Conservation (phyloP, 2,888 invertebrate genomes). For the Diogma glabrata region DNA sequence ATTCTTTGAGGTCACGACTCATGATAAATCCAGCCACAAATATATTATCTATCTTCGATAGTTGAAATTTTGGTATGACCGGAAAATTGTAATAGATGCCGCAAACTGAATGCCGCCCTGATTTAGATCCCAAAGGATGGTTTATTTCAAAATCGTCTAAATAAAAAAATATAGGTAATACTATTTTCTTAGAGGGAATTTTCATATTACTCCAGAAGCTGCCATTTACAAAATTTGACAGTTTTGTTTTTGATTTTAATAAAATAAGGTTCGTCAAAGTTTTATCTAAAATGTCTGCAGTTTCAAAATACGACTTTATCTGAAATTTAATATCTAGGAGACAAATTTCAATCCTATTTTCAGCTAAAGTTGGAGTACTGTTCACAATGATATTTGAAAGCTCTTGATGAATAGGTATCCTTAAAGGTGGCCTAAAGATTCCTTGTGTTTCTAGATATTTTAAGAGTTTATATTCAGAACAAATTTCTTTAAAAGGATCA, state of each 20-base stretch:
- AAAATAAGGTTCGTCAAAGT: not conserved
- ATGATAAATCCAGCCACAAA: not conserved
- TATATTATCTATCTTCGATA: not conserved
- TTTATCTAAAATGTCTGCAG: not conserved
- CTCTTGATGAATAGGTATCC: not conserved
- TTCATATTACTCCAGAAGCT: not conserved
- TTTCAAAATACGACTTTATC: not conserved
- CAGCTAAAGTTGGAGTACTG: not conserved
- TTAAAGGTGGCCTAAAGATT: not conserved
- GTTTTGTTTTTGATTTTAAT: not conserved
- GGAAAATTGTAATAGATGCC: not conserved
- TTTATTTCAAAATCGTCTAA: not conserved
- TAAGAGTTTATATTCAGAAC: not conserved
- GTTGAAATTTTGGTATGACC: not conserved
- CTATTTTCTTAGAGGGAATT: not conserved
- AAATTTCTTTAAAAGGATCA: not conserved
- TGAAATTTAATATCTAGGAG: not conserved
- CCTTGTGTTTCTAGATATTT: not conserved
- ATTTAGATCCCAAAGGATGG: not conserved
- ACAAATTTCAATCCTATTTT: not conserved
- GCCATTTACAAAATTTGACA: not conserved
- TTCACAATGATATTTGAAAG: not conserved
- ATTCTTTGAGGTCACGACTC: slow-evolving; percentile 3
- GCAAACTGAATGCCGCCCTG: not conserved
- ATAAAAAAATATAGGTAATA: not conserved